Base-by-base conservation (phyloP, 2,888 invertebrate genomes). In the Dione vanillae region DNA sequence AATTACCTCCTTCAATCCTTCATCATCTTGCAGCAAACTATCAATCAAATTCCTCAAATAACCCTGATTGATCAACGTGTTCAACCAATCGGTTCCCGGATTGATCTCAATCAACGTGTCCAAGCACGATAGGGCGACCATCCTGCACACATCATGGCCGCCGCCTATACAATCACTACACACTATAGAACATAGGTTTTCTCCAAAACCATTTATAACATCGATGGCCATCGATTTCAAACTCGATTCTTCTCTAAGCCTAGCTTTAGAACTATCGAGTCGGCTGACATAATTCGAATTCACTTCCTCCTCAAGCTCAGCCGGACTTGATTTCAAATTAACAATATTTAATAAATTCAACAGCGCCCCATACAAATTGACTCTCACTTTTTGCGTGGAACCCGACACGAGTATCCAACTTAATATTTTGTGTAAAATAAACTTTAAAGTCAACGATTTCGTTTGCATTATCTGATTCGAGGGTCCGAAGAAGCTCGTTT, bases 141-240 rank as follows among this genome's bases (percentile, higher is more conserved):
- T 97, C 88, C 97, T 96, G 81, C 97, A 97, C 12, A 98, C 96
- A 78, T 98, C 97, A 82, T 98, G 97, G 0, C 97, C 91, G 0
- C 83, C 97, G 1, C 97, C 96, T 11, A 97, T 96, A 72, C 97
- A 97, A 87, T 98, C 98, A 67, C 97, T 95, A 77, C 98, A 97
- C 66, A 98, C 95, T 1, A 90, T 85, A 77, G 97, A 96, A 83
- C 97, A 96, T 59, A 98, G 86, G 80, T 96, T 96, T 75, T 97
- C 97, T 0, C 98, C 97, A 78, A 97, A 97, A 6, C 95, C 94
- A 19, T 95, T 93, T 35, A 98, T 91, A 73, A 88, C 92, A 61
- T 89, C 89, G 0, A 89, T 83, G 52, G 90, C 92, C 91, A 94
- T 91, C 0, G 87, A 83, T 69, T 89, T 90, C 43, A 91, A 73